phyloP scores from a whole-genome alignment of 2,888 invertebrate species.

The Sesamia inferens region DNA sequence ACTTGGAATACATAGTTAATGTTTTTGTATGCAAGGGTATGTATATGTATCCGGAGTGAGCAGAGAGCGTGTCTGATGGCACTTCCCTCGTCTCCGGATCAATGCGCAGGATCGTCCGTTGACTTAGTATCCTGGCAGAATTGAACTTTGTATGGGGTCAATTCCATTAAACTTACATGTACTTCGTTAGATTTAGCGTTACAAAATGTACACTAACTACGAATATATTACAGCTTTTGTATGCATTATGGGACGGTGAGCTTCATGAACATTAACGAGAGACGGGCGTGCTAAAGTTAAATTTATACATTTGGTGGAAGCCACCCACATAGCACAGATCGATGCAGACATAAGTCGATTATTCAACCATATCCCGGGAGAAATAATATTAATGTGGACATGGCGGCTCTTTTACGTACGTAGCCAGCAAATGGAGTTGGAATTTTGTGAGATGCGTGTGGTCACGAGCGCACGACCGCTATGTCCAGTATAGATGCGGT shows the following conservation, averaged over 20 bases:
- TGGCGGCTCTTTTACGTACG: slow-evolving; percentile 83
- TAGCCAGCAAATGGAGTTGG: slow-evolving; percentile 79
- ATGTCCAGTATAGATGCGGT: slow-evolving; percentile 44
- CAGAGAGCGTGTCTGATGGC: slow-evolving; percentile 74
- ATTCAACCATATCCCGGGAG: slow-evolving; percentile 71
- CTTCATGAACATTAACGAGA: slow-evolving; percentile 26
- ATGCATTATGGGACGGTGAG: slow-evolving; percentile 15
- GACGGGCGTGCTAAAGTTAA: slow-evolving; percentile 36
- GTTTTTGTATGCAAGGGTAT: slow-evolving; percentile 21
- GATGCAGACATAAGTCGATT: slow-evolving; percentile 66
- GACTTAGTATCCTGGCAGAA: slow-evolving; percentile 65
- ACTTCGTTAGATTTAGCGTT: slow-evolving; percentile 48
- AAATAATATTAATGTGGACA: slow-evolving; percentile 76
- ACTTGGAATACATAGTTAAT: slow-evolving; percentile 28
- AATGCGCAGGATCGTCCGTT: slow-evolving; percentile 76
- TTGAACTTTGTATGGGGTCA: slow-evolving; percentile 71
- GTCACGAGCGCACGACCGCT: slow-evolving; percentile 79
- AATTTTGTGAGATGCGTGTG: slow-evolving; percentile 82
- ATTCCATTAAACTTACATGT: slow-evolving; percentile 66
- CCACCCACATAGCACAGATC: slow-evolving; percentile 45
- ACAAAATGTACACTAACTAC: slow-evolving; percentile 31
- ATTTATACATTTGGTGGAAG: slow-evolving; percentile 41
- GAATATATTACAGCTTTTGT: slow-evolving; percentile 17
- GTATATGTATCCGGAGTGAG: slow-evolving; percentile 57
- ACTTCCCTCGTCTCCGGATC: slow-evolving; percentile 75